Percentiles rank a stretch among this genome's conserved stretches.
Evolutionary conservation across 35 echinoderm and acorn worm species (phyloP).

Genomic region (Stichopus chloronotus): DNA sequence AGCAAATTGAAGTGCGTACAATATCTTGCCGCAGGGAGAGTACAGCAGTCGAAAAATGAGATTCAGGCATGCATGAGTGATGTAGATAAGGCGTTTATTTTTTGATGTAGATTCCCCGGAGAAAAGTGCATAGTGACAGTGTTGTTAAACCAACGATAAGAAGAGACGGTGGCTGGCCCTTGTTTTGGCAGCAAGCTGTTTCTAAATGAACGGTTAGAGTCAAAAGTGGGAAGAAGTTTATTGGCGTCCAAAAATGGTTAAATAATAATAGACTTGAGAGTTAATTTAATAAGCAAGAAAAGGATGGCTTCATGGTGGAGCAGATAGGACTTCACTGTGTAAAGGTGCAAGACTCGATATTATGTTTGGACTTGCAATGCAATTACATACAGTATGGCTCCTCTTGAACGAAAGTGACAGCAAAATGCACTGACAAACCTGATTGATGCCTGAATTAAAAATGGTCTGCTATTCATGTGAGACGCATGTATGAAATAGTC

Average conservation of each 20-base stretch:
- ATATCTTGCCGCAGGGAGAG: slow-evolving; percentile 55
- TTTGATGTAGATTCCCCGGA: slow-evolving; percentile 55
- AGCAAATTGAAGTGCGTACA: slow-evolving; percentile 51
- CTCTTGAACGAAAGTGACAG: no score
- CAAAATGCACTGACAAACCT: no score
- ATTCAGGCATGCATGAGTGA: slow-evolving; percentile 57
- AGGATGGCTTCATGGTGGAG: background rate
- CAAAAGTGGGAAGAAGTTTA: slow-evolving; percentile 14
- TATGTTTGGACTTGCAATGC: no score
- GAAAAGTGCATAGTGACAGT: slow-evolving; percentile 35
- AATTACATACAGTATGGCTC: no score
- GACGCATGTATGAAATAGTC: no score
- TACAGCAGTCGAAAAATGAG: slow-evolving; percentile 32
- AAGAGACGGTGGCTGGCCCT: slow-evolving; percentile 11
- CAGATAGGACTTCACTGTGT: background rate
- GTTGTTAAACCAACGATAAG: slow-evolving; percentile 45
- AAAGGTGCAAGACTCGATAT: no score
- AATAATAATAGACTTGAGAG: slow-evolving; percentile 5
- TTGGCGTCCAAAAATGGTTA: background rate
- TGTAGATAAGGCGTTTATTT: slow-evolving; percentile 62
- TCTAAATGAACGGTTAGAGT: slow-evolving; percentile 23
- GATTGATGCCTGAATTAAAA: no score
- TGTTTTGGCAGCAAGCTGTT: slow-evolving; percentile 45
- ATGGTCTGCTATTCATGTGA: no score
- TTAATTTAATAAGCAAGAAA: background rate